Percentiles rank a stretch among this genome's conserved stretches.
These are phyloP conservation scores for Geococcyx californianus DNA, from an alignment of 2,113 vertebrate species.

Conservation along the genomic window DNA sequence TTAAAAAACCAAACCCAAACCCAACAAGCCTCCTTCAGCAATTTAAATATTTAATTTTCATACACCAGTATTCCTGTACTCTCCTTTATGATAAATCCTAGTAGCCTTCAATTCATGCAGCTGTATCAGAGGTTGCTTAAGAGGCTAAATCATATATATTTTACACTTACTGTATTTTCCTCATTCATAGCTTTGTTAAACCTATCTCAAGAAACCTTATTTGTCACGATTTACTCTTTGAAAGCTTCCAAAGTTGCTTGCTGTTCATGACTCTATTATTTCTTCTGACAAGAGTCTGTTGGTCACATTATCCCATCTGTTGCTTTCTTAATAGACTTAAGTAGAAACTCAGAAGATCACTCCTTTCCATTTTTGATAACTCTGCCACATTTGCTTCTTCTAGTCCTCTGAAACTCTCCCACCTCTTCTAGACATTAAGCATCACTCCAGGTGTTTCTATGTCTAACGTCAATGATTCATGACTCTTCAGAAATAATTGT, in stretches of 20 bases:
- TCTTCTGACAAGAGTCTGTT: conserved; percentile 48
- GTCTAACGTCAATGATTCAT: conserved; percentile 51
- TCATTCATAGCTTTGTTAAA: conserved; percentile 42
- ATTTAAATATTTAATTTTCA: background rate
- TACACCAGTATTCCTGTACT: background rate
- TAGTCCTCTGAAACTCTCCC: conserved; percentile 42
- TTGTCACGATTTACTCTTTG: conserved; percentile 42
- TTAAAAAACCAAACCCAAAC: fast-evolving
- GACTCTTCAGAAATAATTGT: conserved; percentile 59
- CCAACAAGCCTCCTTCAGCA: background rate
- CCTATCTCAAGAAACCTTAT: background rate
- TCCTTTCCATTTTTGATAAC: conserved; percentile 44
- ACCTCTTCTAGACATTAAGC: conserved; percentile 13
- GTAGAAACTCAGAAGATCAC: conserved; percentile 35
- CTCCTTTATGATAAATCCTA: background rate
- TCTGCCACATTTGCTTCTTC: conserved; percentile 47
- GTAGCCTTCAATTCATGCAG: background rate
- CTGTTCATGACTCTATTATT: conserved; percentile 48
- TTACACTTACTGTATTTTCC: background rate
- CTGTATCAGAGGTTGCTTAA: background rate
- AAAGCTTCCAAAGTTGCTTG: conserved; percentile 38
- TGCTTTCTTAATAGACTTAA: conserved; percentile 40
- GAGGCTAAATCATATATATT: background rate
- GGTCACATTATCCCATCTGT: conserved; percentile 55
- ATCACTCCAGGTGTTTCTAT: conserved; percentile 36